phyloP scores from a whole-genome alignment of 1,140 invertebrate species.

The Ctenoplectra terminalis region DNA sequence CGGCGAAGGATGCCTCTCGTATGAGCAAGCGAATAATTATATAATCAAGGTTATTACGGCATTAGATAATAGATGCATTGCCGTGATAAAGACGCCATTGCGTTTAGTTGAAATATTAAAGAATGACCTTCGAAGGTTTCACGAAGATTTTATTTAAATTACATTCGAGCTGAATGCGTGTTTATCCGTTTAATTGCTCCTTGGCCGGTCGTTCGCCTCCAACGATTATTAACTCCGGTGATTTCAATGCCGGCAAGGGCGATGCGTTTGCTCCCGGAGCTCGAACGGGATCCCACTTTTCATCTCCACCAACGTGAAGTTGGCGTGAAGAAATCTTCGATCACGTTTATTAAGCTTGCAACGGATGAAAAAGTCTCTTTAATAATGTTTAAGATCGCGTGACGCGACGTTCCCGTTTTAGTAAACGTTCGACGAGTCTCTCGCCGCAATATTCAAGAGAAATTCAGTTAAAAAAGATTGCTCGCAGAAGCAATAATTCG shows the following conservation, averaged over 20 bases:
- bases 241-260: conserved; percentile 44
- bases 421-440: not conserved
- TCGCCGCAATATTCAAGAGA: not conserved
- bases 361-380: conserved; percentile 22
- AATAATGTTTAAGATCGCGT: conserved; percentile 30
- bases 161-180: not conserved
- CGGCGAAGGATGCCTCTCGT: conserved; percentile 20
- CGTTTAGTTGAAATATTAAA: not conserved
- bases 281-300: not conserved
- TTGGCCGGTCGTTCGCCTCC: conserved; percentile 15
- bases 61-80: conserved; percentile 55
- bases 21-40: conserved; percentile 56
- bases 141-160: not conserved
- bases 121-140: not conserved
- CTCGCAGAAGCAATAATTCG: not conserved
- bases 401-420: not conserved
- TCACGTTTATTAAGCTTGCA: conserved; percentile 19
- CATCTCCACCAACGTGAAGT: not conserved
- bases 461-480: not conserved
- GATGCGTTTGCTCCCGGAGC: not conserved
- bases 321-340: not conserved
- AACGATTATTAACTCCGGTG: conserved; percentile 8
- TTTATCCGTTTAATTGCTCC: conserved; percentile 23
- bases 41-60: conserved; percentile 56
- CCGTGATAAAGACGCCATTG: conserved; percentile 37